A percentile compares a stretch with the other conserved stretches of the same genome.
phyloP scores from a whole-genome alignment of 2,888 invertebrate species.

The Pediacus dermestoides region DNA sequence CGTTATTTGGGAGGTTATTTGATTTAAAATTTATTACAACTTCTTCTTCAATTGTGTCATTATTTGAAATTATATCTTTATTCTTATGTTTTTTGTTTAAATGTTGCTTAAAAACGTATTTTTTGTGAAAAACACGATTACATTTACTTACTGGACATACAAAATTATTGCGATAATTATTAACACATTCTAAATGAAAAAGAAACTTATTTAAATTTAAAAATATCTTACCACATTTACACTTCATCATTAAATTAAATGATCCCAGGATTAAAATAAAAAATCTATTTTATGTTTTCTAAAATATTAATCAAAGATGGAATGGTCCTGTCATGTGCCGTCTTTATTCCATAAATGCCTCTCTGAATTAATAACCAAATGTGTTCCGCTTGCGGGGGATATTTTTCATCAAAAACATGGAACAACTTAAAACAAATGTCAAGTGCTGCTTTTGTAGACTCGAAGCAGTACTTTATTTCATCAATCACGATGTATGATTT shows the following conservation, averaged over 20 bases:
- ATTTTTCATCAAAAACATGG: constrained; percentile 5
- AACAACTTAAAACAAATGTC: constrained; percentile 8
- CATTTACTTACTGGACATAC: constrained; percentile 9
- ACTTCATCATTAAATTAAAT: constrained; percentile 7
- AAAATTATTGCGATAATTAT: constrained; percentile 6
- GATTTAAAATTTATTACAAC: background rate
- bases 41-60: background rate
- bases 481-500: constrained; percentile 11
- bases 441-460: constrained; percentile 4
- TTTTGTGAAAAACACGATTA: constrained; percentile 1
- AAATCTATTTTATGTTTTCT: background rate
- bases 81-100: constrained; percentile 2
- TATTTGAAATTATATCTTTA: too few species aligned
- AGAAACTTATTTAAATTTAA: constrained; percentile 6
- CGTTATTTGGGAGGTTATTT: background rate
- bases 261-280: background rate
- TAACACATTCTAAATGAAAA: constrained; percentile 8
- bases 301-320: constrained; percentile 2
- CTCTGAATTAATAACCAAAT: constrained; percentile 5
- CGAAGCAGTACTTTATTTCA: constrained; percentile 9
- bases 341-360: constrained; percentile 6
- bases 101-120: constrained; percentile 9
- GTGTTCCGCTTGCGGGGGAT: constrained; percentile 7
- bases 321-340: constrained; percentile 4
- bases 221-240: constrained; percentile 8